phyloP scores from a whole-genome alignment of 2,888 invertebrate genomes.

The Leistus spinibarbis region DNA sequence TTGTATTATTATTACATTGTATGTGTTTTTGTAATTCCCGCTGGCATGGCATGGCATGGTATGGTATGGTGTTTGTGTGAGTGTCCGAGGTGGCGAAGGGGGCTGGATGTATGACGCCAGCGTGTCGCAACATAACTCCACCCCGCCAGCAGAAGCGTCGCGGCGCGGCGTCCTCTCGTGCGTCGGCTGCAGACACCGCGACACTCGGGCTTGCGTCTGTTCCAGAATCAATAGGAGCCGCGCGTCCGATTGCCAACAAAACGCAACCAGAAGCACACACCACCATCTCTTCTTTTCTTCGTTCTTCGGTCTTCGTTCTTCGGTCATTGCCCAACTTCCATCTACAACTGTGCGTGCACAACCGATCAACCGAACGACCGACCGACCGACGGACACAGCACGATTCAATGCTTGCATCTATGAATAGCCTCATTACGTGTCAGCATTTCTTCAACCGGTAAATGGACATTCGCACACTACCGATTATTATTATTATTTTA shows the following conservation, averaged over 20 bases:
- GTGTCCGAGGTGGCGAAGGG: neutral
- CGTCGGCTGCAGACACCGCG: constrained; percentile 8
- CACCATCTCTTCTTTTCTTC: too few relatives aligned
- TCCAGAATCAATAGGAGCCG: constrained; percentile 36
- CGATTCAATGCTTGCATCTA: too few relatives aligned
- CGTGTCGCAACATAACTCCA: constrained; percentile 19
- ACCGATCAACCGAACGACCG: too few relatives aligned
- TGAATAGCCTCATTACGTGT: neutral
- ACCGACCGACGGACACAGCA: too few relatives aligned
- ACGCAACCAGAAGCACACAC: too few relatives aligned
- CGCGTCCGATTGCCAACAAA: neutral
- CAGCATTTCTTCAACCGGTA: neutral
- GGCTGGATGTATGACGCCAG: constrained; percentile 10
- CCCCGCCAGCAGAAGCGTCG: neutral
- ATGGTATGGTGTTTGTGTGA: neutral
- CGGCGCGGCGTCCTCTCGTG: constrained; percentile 1
- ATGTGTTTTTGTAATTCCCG: neutral
- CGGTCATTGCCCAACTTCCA: neutral
- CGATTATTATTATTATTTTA: too few relatives aligned
- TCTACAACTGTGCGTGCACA: neutral
- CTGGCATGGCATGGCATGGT: neutral
- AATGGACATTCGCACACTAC: too few relatives aligned
- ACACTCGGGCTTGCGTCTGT: constrained; percentile 10
- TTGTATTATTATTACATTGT: too few relatives aligned
- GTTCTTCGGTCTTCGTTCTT: neutral